Conservation (phyloP, 2,797 vertebrate genomes). For the Acrocephalus scirpaceus region DNA sequence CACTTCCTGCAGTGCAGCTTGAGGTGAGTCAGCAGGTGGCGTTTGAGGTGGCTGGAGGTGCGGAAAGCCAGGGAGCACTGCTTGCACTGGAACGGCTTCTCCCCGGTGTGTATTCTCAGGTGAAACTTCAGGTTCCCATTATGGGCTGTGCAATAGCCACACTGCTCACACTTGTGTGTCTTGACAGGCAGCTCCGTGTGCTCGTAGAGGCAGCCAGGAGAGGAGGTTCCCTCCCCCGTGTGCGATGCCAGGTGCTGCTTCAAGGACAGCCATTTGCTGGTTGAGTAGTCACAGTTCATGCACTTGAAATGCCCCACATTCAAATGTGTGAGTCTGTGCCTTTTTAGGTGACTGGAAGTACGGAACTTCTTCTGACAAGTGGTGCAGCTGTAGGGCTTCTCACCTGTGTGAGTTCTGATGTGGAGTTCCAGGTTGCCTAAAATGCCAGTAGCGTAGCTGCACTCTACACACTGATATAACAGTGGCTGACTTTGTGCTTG, state of each 20-base stretch:
- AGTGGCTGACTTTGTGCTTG: background rate
- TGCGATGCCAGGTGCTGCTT: constrained; percentile 40
- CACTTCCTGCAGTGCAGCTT: constrained; percentile 7
- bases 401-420: constrained; percentile 50
- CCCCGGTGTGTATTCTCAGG: constrained; percentile 42
- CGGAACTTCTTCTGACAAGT: constrained; percentile 52
- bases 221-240: background rate
- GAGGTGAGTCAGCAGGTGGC: constrained; percentile 40
- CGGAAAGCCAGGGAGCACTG: constrained; percentile 41
- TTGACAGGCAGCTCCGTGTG: background rate
- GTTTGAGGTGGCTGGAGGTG: constrained; percentile 60
- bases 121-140: constrained; percentile 43
- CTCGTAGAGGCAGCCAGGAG: background rate
- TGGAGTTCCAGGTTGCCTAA: constrained; percentile 42
- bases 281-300: constrained; percentile 17
- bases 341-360: constrained; percentile 55
- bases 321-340: background rate
- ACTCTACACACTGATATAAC: constrained; percentile 25
- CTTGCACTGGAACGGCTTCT: constrained; percentile 29
- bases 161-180: constrained; percentile 27
- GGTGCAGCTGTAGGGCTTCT: constrained; percentile 46
- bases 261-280: constrained; percentile 34
- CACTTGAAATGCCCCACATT: background rate
- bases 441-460: background rate
- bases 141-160: constrained; percentile 43